Evolutionary conservation across 2,797 vertebrate genomes (phyloP).

Genomic region (Lutjanus argentimaculatus): DNA sequence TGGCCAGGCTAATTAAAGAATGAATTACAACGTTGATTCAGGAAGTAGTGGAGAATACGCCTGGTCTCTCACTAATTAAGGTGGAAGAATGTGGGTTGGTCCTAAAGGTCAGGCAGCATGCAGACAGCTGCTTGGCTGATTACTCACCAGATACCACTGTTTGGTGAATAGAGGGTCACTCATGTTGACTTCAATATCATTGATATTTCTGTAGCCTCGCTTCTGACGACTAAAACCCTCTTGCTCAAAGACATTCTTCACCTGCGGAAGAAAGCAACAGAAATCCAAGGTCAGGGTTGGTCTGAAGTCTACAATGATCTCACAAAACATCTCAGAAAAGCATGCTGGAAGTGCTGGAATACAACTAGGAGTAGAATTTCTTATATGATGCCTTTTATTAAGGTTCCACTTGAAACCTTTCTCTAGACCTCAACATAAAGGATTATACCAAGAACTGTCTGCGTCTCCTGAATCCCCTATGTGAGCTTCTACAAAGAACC

Average conservation of each 20-base stretch:
- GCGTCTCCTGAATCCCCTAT: too few relatives aligned
- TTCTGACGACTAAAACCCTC: slow-evolving; percentile 95
- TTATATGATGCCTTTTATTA: background rate
- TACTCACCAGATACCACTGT: slow-evolving; percentile 99
- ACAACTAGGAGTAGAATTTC: slow-evolving; percentile 25
- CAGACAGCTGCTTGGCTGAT: slow-evolving; percentile 63
- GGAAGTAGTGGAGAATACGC: slow-evolving; percentile 61
- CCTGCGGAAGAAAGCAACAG: slow-evolving; percentile 81
- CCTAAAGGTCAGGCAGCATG: slow-evolving; percentile 75
- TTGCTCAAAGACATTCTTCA: slow-evolving; percentile 92
- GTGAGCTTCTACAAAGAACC: too few relatives aligned
- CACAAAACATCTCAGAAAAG: slow-evolving; percentile 13
- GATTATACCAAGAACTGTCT: too few relatives aligned
- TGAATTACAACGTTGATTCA: slow-evolving; percentile 67
- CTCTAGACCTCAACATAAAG: too few relatives aligned
- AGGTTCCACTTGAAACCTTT: too few relatives aligned
- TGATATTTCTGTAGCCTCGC: slow-evolving; percentile 95
- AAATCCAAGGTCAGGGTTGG: slow-evolving; percentile 23
- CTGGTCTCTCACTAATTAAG: slow-evolving; percentile 68
- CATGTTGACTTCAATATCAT: slow-evolving; percentile 95
- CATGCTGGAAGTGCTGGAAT: background rate
- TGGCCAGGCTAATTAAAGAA: slow-evolving; percentile 70
- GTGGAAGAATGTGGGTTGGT: slow-evolving; percentile 58
- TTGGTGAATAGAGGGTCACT: slow-evolving; percentile 98
- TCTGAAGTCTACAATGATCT: slow-evolving; percentile 15